Conservation (phyloP, 2,113 vertebrate genomes). For the Scalopus aquaticus region DNA sequence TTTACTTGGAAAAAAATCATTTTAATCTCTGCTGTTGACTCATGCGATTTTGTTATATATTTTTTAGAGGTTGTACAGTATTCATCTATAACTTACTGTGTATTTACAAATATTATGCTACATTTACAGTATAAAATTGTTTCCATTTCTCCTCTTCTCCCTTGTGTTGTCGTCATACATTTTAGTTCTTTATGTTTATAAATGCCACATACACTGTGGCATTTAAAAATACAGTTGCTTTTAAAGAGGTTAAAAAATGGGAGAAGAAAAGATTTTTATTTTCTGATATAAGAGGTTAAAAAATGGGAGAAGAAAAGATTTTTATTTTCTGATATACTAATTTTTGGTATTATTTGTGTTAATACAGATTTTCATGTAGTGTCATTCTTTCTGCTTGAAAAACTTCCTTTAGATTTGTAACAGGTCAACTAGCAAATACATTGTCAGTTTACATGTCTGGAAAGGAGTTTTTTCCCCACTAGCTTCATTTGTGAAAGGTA, state of each 20-base stretch:
- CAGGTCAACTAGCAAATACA: neutral
- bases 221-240: neutral
- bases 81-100: neutral
- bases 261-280: too few relatives aligned
- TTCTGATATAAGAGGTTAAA: too few relatives aligned
- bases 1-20: neutral
- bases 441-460: neutral
- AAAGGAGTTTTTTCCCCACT: neutral
- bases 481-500: neutral
- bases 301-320: neutral
- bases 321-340: constrained; percentile 1
- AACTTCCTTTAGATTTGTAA: neutral
- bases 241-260: constrained; percentile 16
- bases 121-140: neutral
- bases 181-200: neutral
- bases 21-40: neutral
- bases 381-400: neutral
- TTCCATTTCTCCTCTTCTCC: neutral
- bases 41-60: neutral
- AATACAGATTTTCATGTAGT: neutral
- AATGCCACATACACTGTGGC: neutral
- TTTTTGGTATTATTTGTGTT: constrained; percentile 9
- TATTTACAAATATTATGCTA: neutral
- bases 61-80: neutral
- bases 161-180: neutral